phyloP scores from a whole-genome alignment of 2,797 vertebrate species.

The Euphonia xanthogaster region DNA sequence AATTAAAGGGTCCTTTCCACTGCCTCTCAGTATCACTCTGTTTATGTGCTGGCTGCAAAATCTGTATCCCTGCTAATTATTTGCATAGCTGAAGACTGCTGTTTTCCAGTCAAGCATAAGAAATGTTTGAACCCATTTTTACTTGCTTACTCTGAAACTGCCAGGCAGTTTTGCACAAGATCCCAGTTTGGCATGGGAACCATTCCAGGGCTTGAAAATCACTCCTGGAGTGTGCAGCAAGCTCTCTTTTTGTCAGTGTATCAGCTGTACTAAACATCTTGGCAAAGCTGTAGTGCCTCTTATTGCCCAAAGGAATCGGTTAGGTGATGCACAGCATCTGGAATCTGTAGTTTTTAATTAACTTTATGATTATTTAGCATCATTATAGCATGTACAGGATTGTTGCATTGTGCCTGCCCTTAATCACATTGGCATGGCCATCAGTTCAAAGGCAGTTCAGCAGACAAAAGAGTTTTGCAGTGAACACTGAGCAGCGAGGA shows the following conservation, averaged over 20 bases:
- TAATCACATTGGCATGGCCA: conserved; percentile 60
- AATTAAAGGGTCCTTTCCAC: background rate
- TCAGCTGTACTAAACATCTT: conserved; percentile 64
- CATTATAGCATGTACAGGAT: conserved; percentile 65
- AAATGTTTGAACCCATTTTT: conserved; percentile 36
- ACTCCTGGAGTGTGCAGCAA: conserved; percentile 52
- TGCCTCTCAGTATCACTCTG: background rate
- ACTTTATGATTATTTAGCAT: conserved; percentile 74
- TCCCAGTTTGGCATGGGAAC: conserved; percentile 33
- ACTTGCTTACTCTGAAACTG: conserved; percentile 28
- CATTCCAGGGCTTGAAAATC: conserved; percentile 62
- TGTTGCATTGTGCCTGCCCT: conserved; percentile 59
- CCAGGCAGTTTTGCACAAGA: conserved; percentile 15
- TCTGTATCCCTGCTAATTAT: conserved; percentile 5
- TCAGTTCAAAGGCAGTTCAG: conserved; percentile 33
- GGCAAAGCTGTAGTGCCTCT: conserved; percentile 60
- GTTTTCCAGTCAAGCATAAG: conserved; percentile 47
- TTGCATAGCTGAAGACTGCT: conserved; percentile 23
- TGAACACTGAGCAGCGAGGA: background rate
- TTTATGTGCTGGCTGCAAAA: conserved; percentile 10
- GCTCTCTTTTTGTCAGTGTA: conserved; percentile 46
- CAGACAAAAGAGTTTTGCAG: conserved; percentile 40
- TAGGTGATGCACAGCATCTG: conserved; percentile 78
- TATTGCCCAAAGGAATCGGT: conserved; percentile 69
- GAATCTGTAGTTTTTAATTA: conserved; percentile 79